Evolutionary conservation across 2,113 vertebrate genomes (phyloP).

Genomic region (Notiomystis cincta): DNA sequence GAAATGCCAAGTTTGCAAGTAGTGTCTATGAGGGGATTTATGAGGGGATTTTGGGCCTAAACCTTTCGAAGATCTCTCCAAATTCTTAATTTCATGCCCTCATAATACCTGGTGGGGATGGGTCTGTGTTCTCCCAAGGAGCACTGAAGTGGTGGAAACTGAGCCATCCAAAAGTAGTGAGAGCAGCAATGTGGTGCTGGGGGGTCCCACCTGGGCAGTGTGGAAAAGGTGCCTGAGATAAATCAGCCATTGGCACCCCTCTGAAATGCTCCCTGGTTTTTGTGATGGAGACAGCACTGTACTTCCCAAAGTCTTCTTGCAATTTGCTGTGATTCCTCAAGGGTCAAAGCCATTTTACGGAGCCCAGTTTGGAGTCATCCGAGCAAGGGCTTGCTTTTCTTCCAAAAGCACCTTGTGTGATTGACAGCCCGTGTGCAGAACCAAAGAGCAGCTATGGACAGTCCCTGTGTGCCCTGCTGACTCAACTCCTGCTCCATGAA

Average conservation of each 20-base stretch:
- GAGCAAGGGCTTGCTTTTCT: background rate
- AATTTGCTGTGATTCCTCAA: background rate
- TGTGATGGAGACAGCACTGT: background rate
- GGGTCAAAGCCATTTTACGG: background rate
- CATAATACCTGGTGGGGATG: background rate
- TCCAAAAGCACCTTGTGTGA: background rate
- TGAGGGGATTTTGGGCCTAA: background rate
- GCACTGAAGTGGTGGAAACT: background rate
- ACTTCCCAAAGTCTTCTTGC: background rate
- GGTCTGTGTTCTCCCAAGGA: background rate
- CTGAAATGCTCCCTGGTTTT: background rate
- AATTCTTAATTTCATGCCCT: background rate
- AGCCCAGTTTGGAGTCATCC: background rate
- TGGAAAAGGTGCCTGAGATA: background rate
- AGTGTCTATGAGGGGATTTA: background rate
- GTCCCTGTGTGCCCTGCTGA: background rate
- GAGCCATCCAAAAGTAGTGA: accelerated
- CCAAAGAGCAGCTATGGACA: background rate
- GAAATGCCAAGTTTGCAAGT: background rate
- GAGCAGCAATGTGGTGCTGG: accelerated
- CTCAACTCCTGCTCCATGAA: background rate
- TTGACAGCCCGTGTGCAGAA: background rate
- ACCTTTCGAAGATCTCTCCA: background rate
- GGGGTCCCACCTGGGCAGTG: accelerated
- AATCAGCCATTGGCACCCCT: background rate